Base-by-base conservation (phyloP, 1,140 invertebrate species). In the Planococcus citri region DNA sequence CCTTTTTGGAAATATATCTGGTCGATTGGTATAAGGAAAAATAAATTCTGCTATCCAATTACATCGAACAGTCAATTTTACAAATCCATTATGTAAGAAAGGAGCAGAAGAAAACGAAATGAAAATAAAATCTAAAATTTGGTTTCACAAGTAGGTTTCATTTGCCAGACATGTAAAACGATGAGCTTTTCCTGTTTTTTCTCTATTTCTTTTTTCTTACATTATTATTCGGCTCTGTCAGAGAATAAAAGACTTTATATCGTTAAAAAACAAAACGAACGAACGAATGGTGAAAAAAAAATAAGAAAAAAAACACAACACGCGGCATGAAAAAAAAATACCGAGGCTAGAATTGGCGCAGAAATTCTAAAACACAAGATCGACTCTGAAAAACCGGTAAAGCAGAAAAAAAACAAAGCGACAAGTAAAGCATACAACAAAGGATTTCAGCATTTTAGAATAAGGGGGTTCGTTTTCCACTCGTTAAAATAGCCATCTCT, bases 311-410 rank as follows among this genome's bases (percentile, higher is more conserved):
- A 51, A n/a, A n/a, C n/a, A n/a, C 3, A 51, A 51, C 17, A 14
- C 41, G n/a, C 41, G n/a, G 12, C 6, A 12, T 33, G 41, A 20
- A 51, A 51, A 51, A 51, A 51, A 51, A 17, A 14, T 37, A 37
- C 6, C 12, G 41, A 14, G 12, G 41, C 41, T 17, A 51, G 41
- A 51, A 51, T 51, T 51, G 6, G 41, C 41, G 41, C n/a, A 51
- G 41, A 51, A 51, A 51, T 51, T 51, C 41, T 51, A 51, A 51
- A 51, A 51, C 41, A 51, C 41, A 51, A 51, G 41, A 51, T 51
- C 41, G 41, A 51, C 41, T n/a, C n/a, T 51, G 41, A 51, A 51
- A 51, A 51, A 51, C 41, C 41, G 41, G 41, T 51, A 51, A 51
- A 51, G 41, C 41, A 51, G 41, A 51, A 51, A 51, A 51, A 51